Conservation (phyloP, 1,140 invertebrate genomes). For the Neelides sp. region DNA sequence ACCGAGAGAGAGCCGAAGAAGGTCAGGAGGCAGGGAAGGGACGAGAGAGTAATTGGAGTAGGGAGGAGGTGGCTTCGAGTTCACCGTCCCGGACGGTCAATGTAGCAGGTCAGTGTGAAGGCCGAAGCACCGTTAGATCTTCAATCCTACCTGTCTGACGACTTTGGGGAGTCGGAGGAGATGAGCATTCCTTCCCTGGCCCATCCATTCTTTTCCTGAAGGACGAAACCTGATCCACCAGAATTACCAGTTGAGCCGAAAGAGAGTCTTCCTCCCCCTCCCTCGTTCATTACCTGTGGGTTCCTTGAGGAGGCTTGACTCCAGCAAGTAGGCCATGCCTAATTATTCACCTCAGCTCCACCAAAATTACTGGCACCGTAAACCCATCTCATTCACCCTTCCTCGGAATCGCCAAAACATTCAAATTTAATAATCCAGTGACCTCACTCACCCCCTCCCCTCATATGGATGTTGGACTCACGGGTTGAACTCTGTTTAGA, state of each 20-base stretch:
- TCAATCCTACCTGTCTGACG: slow-evolving; percentile 28
- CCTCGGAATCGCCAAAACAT: no score
- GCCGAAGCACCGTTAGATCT: slow-evolving; percentile 30
- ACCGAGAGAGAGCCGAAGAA: background rate
- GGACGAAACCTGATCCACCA: slow-evolving; percentile 14
- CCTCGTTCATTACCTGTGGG: background rate
- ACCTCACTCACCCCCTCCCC: no score
- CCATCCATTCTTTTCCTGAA: slow-evolving; percentile 1
- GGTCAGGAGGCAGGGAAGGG: background rate
- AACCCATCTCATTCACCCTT: no score
- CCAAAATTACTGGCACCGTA: slow-evolving; percentile 21
- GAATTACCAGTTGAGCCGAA: slow-evolving; percentile 13
- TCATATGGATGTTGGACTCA: no score
- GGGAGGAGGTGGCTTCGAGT: slow-evolving; percentile 13
- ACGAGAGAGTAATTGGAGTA: background rate
- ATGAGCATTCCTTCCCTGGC: no score
- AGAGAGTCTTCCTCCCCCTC: background rate
- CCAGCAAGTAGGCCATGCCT: slow-evolving; percentile 17
- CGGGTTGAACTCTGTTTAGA: no score
- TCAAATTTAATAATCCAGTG: no score
- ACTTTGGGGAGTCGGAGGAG: no score
- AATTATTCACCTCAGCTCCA: slow-evolving; percentile 11
- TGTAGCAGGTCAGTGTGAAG: slow-evolving; percentile 33
- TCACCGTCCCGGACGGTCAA: slow-evolving; percentile 31
- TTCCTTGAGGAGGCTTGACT: background rate